phyloP scores from a whole-genome alignment of 1,140 invertebrate species.

The Habropoda laboriosa region DNA sequence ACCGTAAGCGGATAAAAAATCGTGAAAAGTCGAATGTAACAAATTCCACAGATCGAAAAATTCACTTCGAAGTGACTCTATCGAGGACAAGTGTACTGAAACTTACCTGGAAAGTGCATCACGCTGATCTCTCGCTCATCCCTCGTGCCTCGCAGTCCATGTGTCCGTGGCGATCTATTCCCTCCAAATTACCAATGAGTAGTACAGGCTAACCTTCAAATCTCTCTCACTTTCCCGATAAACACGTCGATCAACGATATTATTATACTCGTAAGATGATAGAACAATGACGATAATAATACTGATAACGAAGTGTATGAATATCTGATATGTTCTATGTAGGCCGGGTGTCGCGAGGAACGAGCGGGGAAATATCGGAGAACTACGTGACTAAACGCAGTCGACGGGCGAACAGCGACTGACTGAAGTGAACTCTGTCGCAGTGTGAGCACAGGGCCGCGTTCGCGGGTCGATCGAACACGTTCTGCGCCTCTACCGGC shows the following conservation, averaged over 20 bases:
- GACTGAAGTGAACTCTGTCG: slow-evolving; percentile 73
- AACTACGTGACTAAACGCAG: neutral
- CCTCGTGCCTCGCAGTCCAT: slow-evolving; percentile 34
- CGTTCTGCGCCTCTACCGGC: slow-evolving; percentile 62
- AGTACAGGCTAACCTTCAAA: no score
- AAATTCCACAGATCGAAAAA: no score
- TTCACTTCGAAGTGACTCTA: no score
- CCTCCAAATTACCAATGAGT: neutral
- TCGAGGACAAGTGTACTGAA: no score
- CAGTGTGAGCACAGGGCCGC: slow-evolving; percentile 73
- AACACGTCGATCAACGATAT: no score
- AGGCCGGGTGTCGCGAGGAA: neutral
- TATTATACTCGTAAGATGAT: no score
- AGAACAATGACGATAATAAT: no score
- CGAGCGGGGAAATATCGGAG: neutral
- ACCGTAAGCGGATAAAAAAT: no score
- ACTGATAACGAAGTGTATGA: no score
- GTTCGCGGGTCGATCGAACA: slow-evolving; percentile 79
- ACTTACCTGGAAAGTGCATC: slow-evolving; percentile 5
- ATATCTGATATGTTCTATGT: no score
- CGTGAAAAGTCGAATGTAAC: no score
- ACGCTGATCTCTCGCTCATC: neutral
- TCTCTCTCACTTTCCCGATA: no score
- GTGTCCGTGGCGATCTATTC: neutral
- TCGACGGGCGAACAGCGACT: slow-evolving; percentile 68